These are phyloP conservation scores for Beris morrisii DNA, from an alignment of 2,888 invertebrate genomes.

Conservation along the genomic window DNA sequence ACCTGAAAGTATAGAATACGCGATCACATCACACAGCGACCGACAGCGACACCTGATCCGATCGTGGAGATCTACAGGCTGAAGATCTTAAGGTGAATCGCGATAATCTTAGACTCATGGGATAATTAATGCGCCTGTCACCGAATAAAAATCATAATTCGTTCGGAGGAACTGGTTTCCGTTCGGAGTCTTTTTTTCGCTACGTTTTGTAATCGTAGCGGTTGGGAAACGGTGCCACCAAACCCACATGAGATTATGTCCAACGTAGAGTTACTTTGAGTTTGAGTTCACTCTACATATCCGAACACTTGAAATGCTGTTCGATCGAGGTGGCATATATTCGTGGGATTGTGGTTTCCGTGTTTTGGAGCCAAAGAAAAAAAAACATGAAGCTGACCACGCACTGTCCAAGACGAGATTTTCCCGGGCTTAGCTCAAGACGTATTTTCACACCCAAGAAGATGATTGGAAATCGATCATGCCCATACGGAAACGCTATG, in stretches of 20 bases:
- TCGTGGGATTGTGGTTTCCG: constrained; percentile 33
- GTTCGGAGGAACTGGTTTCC: constrained; percentile 27
- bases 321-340: constrained; percentile 18
- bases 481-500: too few relatives aligned
- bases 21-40: too few relatives aligned
- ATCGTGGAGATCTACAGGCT: too few relatives aligned
- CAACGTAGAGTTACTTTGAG: neutral
- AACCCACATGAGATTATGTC: constrained; percentile 20
- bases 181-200: constrained; percentile 6
- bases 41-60: too few relatives aligned
- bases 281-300: neutral
- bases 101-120: constrained; percentile 25
- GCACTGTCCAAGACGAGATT: too few relatives aligned
- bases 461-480: too few relatives aligned
- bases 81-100: constrained; percentile 3
- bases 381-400: too few relatives aligned
- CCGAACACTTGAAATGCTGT: neutral
- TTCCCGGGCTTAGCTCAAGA: too few relatives aligned
- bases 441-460: too few relatives aligned
- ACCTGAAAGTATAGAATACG: too few relatives aligned
- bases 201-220: neutral
- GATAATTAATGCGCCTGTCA: constrained; percentile 29
- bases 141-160: constrained; percentile 30
- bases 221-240: constrained; percentile 24
- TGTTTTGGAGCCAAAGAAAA: constrained; percentile 1